Base-by-base conservation (phyloP, 2,888 invertebrate species). In the Troides oblongomaculatus region DNA sequence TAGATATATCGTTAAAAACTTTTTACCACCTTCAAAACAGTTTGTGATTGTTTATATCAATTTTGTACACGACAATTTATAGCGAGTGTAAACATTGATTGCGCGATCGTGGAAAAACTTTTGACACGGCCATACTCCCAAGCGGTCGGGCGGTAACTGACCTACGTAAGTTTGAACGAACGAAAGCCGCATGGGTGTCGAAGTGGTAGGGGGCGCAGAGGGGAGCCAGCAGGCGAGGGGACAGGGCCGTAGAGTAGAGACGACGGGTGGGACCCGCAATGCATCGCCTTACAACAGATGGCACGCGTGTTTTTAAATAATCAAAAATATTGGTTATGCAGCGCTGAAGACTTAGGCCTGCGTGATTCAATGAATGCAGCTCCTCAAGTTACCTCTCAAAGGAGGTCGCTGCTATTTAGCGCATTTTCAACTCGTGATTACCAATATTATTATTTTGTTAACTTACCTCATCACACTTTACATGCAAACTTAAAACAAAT, bases 131-230 rank as follows among this genome's bases (percentile, higher is more conserved):
- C 93, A 92, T 92, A 83, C 92, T 93, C 91, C 88, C 87, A 86
- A 90, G 92, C 89, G 92, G 91, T 92, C 90, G 89, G 90, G 90
- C 93, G 92, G 93, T 93, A 93, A 93, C 93, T 93, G 93, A 93
- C 93, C 93, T 93, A 92, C 92, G 92, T 85, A 93, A 92, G 92
- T 92, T 92, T 92, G 90, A 90, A 92, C 90, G 89, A 89, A 90
- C 89, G 89, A 90, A 91, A 91, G 91, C 91, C 90, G 91, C 90
- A 90, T 89, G 91, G 89, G 87, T 88, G 84, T 85, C 79, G 81
- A 79, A 79, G 80, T 78, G 82, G 85, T 84, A 81, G 79, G 77
- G 77, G 39, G 76, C 79, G 87, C 82, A 86, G 86, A 84, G 83
- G 73, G 80, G 72, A 82, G 83, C 21, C 21, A 21, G 10, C 39